A percentile compares a stretch with the other conserved stretches of the same genome.
Evolutionary conservation across 1,140 invertebrate species (phyloP).

Genomic region (Zophobas atratus): DNA sequence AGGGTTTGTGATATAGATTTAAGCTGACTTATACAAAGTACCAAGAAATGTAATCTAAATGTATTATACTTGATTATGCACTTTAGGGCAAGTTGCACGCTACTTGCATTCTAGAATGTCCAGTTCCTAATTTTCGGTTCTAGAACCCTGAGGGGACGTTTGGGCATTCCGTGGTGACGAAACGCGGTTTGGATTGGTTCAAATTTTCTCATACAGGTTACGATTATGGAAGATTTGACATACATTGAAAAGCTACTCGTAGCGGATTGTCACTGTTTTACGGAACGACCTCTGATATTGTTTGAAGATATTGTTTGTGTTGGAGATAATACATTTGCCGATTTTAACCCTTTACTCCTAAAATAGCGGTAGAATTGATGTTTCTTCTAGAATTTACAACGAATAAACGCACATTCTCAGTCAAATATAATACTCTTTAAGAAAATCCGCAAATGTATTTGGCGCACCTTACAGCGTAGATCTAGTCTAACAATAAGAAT

Average conservation of each 20-base stretch:
- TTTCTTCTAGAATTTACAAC: background rate
- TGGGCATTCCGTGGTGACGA: background rate
- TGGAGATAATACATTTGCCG: slow-evolving; percentile 11
- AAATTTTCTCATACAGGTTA: background rate
- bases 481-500: background rate
- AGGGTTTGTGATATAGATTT: slow-evolving; percentile 47
- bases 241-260: too few species aligned
- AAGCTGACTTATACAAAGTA: slow-evolving; percentile 36
- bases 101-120: slow-evolving; percentile 11
- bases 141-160: background rate
- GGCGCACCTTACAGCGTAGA: slow-evolving; percentile 20
- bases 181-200: too few species aligned
- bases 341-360: background rate
- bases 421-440: background rate
- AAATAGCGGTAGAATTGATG: background rate
- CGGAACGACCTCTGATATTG: background rate
- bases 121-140: slow-evolving; percentile 8
- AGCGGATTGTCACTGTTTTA: too few species aligned
- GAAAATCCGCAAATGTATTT: slow-evolving; percentile 34
- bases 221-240: too few species aligned
- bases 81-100: slow-evolving; percentile 37
- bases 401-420: slow-evolving; percentile 24
- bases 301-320: slow-evolving; percentile 3
- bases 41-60: slow-evolving; percentile 40
- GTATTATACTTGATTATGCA: slow-evolving; percentile 25